phyloP scores from a whole-genome alignment of 1,140 invertebrate genomes.

The Venturia canescens region DNA sequence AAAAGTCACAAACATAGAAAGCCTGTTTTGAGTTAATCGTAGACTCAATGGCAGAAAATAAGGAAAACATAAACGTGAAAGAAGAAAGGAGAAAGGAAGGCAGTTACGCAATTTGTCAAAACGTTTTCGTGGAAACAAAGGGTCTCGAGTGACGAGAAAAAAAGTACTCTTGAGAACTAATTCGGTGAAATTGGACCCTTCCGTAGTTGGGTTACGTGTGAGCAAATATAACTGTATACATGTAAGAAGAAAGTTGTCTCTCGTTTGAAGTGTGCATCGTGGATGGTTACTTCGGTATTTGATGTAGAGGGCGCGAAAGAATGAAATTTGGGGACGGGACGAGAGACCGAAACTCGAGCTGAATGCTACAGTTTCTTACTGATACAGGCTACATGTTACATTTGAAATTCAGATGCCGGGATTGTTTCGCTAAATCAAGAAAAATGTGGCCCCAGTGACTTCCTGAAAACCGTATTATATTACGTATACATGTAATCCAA shows the following conservation, averaged over 20 bases:
- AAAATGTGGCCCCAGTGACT: slow-evolving; percentile 68
- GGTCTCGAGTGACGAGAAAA: neutral
- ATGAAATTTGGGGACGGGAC: neutral
- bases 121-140: slow-evolving; percentile 40
- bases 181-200: slow-evolving; percentile 52
- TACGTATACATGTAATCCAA: slow-evolving; percentile 42
- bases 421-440: slow-evolving; percentile 72
- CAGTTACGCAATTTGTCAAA: slow-evolving; percentile 44
- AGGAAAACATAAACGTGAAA: slow-evolving; percentile 27
- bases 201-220: neutral
- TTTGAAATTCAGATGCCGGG: slow-evolving; percentile 71
- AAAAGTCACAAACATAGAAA: neutral
- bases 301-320: neutral
- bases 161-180: slow-evolving; percentile 48
- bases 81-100: neutral
- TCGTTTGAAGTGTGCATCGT: neutral
- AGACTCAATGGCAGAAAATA: neutral
- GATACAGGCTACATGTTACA: slow-evolving; percentile 39
- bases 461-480: slow-evolving; percentile 50
- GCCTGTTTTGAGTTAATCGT: neutral
- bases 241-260: neutral
- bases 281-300: slow-evolving; percentile 24
- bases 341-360: neutral
- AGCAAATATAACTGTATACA: neutral
- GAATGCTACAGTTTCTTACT: slow-evolving; percentile 5